Evolutionary conservation across 2,797 vertebrate genomes (phyloP).

Genomic region (Dryobates pubescens): DNA sequence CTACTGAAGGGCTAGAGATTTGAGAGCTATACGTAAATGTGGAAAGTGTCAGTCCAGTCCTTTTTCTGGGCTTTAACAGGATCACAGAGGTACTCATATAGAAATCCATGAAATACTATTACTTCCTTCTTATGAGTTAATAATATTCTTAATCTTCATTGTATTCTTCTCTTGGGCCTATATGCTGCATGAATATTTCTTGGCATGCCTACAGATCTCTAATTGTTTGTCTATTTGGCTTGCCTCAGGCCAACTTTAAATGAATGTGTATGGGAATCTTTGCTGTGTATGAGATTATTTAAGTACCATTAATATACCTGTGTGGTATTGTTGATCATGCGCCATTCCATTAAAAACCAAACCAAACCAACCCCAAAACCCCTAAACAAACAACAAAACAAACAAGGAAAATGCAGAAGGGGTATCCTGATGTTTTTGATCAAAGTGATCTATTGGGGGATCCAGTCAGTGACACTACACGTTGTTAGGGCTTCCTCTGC

Average conservation of each 20-base stretch:
- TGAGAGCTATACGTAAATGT: background rate
- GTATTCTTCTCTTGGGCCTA: slow-evolving; percentile 55
- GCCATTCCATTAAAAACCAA: background rate
- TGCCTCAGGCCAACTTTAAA: slow-evolving; percentile 36
- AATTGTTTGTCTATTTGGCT: slow-evolving; percentile 47
- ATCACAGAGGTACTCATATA: background rate
- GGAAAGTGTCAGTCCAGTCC: background rate
- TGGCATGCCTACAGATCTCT: slow-evolving; percentile 34
- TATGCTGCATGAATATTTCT: slow-evolving; percentile 20
- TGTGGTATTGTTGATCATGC: background rate
- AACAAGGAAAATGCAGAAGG: background rate
- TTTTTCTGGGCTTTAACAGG: background rate
- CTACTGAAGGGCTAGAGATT: background rate
- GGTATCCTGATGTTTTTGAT: background rate
- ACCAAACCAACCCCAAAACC: background rate
- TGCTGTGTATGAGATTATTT: background rate
- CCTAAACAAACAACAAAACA: background rate
- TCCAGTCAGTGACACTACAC: background rate
- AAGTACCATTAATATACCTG: background rate
- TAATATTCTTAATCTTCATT: slow-evolving; percentile 43
- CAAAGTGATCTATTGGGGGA: background rate
- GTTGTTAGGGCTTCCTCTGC: background rate
- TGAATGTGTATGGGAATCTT: background rate
- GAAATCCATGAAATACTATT: slow-evolving; percentile 6
- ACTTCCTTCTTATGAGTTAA: background rate